Evolutionary conservation across 2,888 invertebrate species (phyloP).

Genomic region (Nymphalis polychloros): DNA sequence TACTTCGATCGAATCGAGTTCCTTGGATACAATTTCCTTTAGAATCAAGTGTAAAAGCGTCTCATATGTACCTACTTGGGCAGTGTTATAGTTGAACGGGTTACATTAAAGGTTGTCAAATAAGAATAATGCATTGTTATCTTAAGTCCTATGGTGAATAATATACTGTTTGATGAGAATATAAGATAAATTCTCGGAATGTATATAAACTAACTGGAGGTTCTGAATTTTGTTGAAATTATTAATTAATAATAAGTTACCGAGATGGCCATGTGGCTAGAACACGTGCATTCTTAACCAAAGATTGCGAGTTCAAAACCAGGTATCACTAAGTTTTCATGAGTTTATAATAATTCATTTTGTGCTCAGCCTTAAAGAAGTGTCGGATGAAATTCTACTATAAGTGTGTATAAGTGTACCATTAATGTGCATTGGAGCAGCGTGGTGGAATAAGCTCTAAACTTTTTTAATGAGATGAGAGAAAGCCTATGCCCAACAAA

Average conservation of each 20-base stretch:
- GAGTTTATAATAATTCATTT: too few relatives aligned
- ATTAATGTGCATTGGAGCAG: too few relatives aligned
- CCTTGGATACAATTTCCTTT: slow-evolving; percentile 53
- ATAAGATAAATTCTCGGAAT: slow-evolving; percentile 21
- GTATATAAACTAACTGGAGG: slow-evolving; percentile 40
- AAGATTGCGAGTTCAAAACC: too few relatives aligned
- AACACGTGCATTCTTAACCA: too few relatives aligned
- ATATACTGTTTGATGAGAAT: neutral
- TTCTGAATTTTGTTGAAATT: slow-evolving; percentile 41
- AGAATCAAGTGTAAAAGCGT: slow-evolving; percentile 60
- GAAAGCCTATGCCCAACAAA: too few relatives aligned
- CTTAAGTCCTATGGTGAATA: slow-evolving; percentile 4
- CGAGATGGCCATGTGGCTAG: slow-evolving; percentile 8
- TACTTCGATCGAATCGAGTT: slow-evolving; percentile 60
- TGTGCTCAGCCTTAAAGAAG: too few relatives aligned
- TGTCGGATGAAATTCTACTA: too few relatives aligned
- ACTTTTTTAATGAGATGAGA: too few relatives aligned
- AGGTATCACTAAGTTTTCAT: too few relatives aligned
- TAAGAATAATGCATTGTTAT: slow-evolving; percentile 20
- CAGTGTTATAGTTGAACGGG: slow-evolving; percentile 45
- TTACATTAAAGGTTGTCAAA: slow-evolving; percentile 13
- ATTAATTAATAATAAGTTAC: slow-evolving; percentile 38
- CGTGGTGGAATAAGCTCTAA: too few relatives aligned
- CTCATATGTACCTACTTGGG: slow-evolving; percentile 50
- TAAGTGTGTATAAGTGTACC: too few relatives aligned